Percentiles rank a stretch among this genome's conserved stretches.
Evolutionary conservation across 2,888 invertebrate genomes (phyloP).

Genomic region (Tipula helvola): DNA sequence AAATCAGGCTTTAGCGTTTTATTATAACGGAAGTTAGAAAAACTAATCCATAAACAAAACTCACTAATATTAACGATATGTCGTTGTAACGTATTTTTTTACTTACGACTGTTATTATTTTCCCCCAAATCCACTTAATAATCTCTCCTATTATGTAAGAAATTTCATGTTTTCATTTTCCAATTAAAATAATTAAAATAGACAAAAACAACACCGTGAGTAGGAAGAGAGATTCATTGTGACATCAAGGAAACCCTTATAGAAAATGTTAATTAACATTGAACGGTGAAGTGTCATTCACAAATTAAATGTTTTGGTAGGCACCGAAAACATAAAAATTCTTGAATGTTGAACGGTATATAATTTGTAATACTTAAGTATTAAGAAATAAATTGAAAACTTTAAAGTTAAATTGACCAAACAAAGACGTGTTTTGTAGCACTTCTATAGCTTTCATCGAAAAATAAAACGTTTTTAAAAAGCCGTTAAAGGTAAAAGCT

Average conservation of each 20-base stretch:
- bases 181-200: not conserved
- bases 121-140: not conserved
- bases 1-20: too few relatives aligned
- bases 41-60: not conserved
- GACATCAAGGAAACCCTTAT: too few relatives aligned
- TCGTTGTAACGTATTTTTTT: not conserved
- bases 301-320: not conserved
- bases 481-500: not conserved
- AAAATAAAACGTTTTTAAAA: not conserved
- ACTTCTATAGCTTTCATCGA: too few relatives aligned
- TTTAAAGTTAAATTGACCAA: not conserved
- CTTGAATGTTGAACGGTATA: not conserved
- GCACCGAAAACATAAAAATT: not conserved
- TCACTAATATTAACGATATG: not conserved
- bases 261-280: too few relatives aligned
- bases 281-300: not conserved
- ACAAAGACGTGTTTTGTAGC: not conserved
- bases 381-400: not conserved
- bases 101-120: not conserved
- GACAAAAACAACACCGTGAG: not conserved
- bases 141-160: not conserved
- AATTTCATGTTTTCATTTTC: not conserved
- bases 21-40: not conserved
- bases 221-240: too few relatives aligned
- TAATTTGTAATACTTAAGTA: not conserved